Base-by-base conservation (phyloP, 2,888 invertebrate genomes). In the Melinaea marsaeus region DNA sequence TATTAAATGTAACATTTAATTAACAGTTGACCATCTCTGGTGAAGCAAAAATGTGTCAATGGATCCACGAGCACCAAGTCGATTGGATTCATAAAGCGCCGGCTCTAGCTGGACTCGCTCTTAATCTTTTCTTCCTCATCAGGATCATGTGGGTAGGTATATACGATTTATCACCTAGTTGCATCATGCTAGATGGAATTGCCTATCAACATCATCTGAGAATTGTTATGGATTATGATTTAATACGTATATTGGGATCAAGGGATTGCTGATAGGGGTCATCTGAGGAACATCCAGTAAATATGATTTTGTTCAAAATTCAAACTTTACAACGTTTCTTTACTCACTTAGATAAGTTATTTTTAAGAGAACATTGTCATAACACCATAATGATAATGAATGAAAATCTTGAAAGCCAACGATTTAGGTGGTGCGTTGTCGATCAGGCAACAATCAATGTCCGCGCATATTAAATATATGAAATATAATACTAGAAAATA, bases 31-130 rank as follows among this genome's bases (percentile, higher is more conserved):
- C 86, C 11, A 72, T 85, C 33, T 64, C 81, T 0, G 80, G 83
- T 0, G 89, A 92, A 74, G 83, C 92, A 65, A 92, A 92, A 74
- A 90, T 94, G 81, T 96, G 97, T 77, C 92, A 94, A 1, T 97
- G 96, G 96, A 95, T 97, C 92, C 93, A 94, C 74, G 93, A 94
- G 68, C 94, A 95, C 77, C 90, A 92, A 60, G 95, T 95, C 60
- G 97, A 98, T 84, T 97, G 96, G 95, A 95, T 98, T 73, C 96
- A 95, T 82, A 95, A 96, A 79, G 94, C 93, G 0, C 97, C 98
- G 0, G 96, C 96, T 2, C 93, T 97, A 69, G 87, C 93, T 33
- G 96, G 97, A 9, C 93, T 98, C 37, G 93, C 94, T 62, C 93
- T 97, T 73, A 97, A 98, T 90, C 92, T 95, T 58, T 92, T 95